Percentiles rank a stretch among this genome's conserved stretches.
These are phyloP conservation scores for Phengaris arion DNA, from an alignment of 2,888 invertebrate genomes.

Conservation along the genomic window DNA sequence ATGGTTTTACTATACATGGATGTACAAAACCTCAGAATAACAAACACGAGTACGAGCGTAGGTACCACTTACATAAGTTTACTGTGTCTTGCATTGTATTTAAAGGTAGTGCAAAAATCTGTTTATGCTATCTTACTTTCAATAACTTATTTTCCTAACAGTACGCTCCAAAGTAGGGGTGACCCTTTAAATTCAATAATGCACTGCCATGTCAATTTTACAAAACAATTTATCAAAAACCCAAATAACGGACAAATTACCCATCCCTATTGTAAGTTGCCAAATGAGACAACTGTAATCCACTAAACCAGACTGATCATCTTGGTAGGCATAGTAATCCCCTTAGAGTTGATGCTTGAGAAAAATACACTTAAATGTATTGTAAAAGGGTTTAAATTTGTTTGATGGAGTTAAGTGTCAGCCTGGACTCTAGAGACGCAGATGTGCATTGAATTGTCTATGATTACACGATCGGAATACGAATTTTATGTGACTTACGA, in stretches of 20 bases:
- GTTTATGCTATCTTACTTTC: neutral
- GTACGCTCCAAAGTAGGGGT: neutral
- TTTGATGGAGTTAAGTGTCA: neutral
- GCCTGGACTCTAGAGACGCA: slow-evolving; percentile 48
- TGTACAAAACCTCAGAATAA: too few species aligned
- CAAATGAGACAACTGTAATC: slow-evolving; percentile 36
- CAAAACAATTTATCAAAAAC: slow-evolving; percentile 44
- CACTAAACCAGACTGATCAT: slow-evolving; percentile 35
- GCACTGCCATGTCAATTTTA: slow-evolving; percentile 41
- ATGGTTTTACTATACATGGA: too few species aligned
- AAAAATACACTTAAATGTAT: neutral
- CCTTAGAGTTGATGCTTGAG: neutral
- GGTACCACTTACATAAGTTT: too few species aligned
- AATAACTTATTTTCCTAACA: neutral
- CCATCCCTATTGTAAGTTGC: slow-evolving; percentile 33
- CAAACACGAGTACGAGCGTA: too few species aligned
- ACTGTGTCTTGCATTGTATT: too few species aligned
- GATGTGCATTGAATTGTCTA: slow-evolving; percentile 70
- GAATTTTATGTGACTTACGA: slow-evolving; percentile 64
- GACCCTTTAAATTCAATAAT: slow-evolving; percentile 9
- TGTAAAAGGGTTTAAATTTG: neutral
- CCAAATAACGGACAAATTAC: slow-evolving; percentile 33
- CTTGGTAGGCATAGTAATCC: slow-evolving; percentile 52
- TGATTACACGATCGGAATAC: slow-evolving; percentile 67
- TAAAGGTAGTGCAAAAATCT: too few species aligned